Conservation (phyloP, 37 sponge, comb jelly and placozoan species). For the Halichondria panicea region DNA sequence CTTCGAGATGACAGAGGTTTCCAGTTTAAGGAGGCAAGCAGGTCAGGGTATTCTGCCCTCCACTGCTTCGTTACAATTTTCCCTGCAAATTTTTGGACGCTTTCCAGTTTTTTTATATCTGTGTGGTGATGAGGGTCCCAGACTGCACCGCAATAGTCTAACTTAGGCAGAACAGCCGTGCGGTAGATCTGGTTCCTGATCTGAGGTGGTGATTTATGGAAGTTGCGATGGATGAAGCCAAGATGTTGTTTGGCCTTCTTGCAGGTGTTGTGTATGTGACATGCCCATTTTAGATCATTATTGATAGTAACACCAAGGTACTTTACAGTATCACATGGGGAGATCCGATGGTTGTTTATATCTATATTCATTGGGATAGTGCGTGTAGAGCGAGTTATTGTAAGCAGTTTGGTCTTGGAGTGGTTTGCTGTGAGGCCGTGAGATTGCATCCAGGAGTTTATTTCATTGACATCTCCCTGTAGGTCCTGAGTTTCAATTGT, state of each 20-base stretch:
- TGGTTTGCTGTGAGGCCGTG: conserved; percentile 12
- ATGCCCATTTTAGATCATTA: conserved; percentile 17
- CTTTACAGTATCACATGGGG: not conserved
- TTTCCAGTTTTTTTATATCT: not conserved
- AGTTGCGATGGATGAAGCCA: conserved; percentile 9
- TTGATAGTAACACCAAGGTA: conserved; percentile 31
- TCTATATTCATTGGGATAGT: not conserved
- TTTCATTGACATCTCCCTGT: conserved; percentile 11
- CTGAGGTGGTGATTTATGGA: not conserved
- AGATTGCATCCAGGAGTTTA: conserved; percentile 1
- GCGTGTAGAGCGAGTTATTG: not conserved
- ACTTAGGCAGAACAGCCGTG: not conserved
- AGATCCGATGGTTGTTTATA: not conserved
- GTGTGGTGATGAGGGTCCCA: conserved; percentile 12
- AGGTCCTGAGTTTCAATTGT: not conserved
- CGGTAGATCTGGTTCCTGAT: conserved; percentile 8
- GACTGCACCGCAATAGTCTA: conserved; percentile 23
- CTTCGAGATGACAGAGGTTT: no score
- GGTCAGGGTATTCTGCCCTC: no score
- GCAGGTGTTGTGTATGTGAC: conserved; percentile 2
- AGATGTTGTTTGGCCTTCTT: conserved; percentile 30
- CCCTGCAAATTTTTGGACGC: conserved; percentile 11
- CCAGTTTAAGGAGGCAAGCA: no score
- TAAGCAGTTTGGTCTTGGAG: conserved; percentile 3
- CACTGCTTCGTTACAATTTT: conserved; percentile 1